Evolutionary conservation across 2,113 vertebrate genomes (phyloP).

Genomic region (Oreochromis spilurus): DNA sequence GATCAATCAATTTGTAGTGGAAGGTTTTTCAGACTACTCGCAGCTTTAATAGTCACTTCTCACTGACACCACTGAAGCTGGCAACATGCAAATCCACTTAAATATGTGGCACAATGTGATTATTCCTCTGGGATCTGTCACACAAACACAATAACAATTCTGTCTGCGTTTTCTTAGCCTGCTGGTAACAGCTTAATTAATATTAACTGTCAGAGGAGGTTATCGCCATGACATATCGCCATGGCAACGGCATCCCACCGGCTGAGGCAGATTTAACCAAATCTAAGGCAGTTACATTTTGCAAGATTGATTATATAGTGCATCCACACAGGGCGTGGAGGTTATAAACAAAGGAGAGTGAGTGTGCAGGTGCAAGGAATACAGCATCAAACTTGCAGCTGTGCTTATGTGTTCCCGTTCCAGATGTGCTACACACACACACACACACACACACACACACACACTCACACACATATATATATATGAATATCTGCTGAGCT

Average conservation of each 20-base stretch:
- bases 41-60: not conserved
- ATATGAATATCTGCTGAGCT: not conserved
- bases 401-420: not conserved
- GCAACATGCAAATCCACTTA: not conserved
- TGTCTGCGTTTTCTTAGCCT: not conserved
- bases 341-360: not conserved
- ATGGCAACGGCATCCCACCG: constrained; percentile 39
- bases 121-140: not conserved
- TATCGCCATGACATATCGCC: constrained; percentile 15
- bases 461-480: fast-evolving
- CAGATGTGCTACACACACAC: not conserved
- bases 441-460: not conserved
- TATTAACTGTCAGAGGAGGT: constrained; percentile 7
- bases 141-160: not conserved
- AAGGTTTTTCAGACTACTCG: not conserved
- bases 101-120: not conserved
- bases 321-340: not conserved
- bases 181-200: constrained; percentile 5
- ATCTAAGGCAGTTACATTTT: not conserved
- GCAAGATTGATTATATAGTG: not conserved
- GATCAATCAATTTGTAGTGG: not conserved
- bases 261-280: not conserved
- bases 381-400: not conserved
- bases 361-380: not conserved
- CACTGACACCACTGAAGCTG: not conserved